Evolutionary conservation across 2,113 vertebrate species (phyloP), one percentile per base, ranked within the genome.

Genomic region (Deroptyus accipitrinus): DNA sequence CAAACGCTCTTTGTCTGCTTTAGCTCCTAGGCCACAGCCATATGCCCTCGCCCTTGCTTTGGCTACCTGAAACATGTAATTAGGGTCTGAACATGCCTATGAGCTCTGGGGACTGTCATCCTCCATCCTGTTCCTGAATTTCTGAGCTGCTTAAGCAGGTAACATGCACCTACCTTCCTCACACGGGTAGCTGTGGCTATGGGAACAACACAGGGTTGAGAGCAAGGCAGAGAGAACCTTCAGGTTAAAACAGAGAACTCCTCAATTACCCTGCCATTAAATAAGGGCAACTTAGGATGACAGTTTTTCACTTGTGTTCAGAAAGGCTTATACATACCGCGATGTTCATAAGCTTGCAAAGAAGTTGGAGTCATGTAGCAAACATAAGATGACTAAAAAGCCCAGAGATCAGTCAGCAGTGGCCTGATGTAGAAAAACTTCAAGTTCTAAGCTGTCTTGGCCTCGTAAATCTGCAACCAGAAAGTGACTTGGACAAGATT

Each of bases 1-100:
- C 7, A 11, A 80, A 59, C 7, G 4, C 3, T 31, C 52, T 23
- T 11, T 37, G 41, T 17, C 44, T 86, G 57, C 66, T 82, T 55
- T 25, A 82, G 55, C 22, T 66, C 61, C 49, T 12, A 22, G 35
- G 18, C 39, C 75, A 55, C 76, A n/a, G 39, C 10, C 67, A 57
- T 10, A 62, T 30, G 35, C 9, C 18, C 55, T 27, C 3, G 3
- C 28, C 49, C 48, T 57, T 17, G 27, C 33, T 28, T 13, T 25
- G 37, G 22, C 20, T 33, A 25, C 19, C 23, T 4, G 4, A 17
- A 33, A 31, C 2, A 0, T 7, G 19, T 33, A 0, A 13, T 42
- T 30, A 17, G 31, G 87, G 51, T 82, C 70, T 25, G 41, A 54
- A 54, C 3, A 6, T 2, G 13, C 22, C 10, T 19, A 13, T 0